Conservation (phyloP, 2,888 invertebrate species). For the Cryptocheilus praepositus region DNA sequence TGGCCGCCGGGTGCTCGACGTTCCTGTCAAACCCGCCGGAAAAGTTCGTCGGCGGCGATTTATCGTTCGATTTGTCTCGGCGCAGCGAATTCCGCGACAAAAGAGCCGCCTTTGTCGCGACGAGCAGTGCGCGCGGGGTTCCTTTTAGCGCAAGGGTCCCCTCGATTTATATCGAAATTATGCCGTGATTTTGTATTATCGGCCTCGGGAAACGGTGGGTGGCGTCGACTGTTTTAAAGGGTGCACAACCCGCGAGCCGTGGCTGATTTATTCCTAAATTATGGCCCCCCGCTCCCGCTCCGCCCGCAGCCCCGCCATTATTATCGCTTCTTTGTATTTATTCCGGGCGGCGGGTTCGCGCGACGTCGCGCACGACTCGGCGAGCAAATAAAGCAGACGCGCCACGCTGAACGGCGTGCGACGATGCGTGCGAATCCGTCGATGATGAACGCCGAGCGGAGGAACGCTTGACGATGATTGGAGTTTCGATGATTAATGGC, state of each 20-base stretch:
- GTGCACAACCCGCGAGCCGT: neutral
- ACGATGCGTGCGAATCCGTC: too few relatives aligned
- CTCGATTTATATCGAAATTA: conserved; percentile 25
- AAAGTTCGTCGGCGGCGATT: too few relatives aligned
- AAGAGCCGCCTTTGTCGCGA: too few relatives aligned
- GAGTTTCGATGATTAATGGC: conserved; percentile 50
- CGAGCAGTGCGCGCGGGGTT: neutral
- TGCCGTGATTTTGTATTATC: conserved; percentile 9
- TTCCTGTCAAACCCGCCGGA: too few relatives aligned
- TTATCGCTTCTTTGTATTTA: conserved; percentile 9
- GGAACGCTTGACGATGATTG: conserved; percentile 29
- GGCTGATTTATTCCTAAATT: conserved; percentile 42
- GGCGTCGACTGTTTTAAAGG: conserved; percentile 6
- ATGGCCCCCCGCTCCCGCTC: conserved; percentile 15
- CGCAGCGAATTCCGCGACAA: neutral
- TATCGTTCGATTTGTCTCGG: too few relatives aligned
- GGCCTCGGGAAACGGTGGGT: neutral
- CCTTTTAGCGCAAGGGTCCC: too few relatives aligned
- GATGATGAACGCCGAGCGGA: neutral
- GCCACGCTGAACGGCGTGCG: neutral
- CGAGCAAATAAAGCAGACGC: conserved; percentile 7
- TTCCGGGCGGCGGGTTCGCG: neutral
- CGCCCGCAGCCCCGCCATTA: neutral
- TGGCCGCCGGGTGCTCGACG: too few relatives aligned
- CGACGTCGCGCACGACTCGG: neutral